Evolutionary conservation across 2,113 vertebrate species (phyloP), one percentile per base, ranked within the genome.

Genomic region (Takifugu flavidus): DNA sequence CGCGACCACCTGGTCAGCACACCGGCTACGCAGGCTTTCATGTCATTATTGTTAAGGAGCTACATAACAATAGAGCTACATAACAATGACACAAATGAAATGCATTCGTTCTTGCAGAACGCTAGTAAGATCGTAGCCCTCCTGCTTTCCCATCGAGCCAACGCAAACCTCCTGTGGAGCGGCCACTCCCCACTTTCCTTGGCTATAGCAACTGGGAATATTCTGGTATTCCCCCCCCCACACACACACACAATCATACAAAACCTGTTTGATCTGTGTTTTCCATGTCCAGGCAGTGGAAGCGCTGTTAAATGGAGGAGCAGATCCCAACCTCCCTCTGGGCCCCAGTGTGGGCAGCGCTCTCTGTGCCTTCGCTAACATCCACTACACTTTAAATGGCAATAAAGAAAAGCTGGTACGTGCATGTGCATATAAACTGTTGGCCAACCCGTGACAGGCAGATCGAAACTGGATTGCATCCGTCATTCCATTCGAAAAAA

Each of bases 131-230:
- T 92, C 4, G 88, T 95, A 3, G 70, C 42, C 43, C 84, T 92
- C 39, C 89, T 97, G 6, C 88, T 97, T 10, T 81, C 72, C 26
- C 92, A 93, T 65, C 80, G 78, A 34, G 92, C 94, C 20, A 84
- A 85, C n/a, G 89, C 90, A 59, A 87, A 90, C 67, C 29, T 78
- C 6, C 73, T 96, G 62, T 96, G 95, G 94, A 93, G 91, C 0
- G 92, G 94, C 42, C 95, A 96, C 83, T 95, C 95, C 3, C 92
- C 94, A 0, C 92, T 96, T 25, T 97, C 95, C 3, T 70, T 96
- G 74, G 90, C 94, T 46, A 92, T 96, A 7, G 90, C 92, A 52
- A 92, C 88, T 15, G 94, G 94, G 64, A 96, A 96, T 3, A 86
- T 94, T 53, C 71, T 91, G 89, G 95, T 95, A 77, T 77, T 0